Evolutionary conservation across 2,113 vertebrate species (phyloP), one percentile per base, ranked within the genome.

Genomic region (Arvicanthis niloticus): DNA sequence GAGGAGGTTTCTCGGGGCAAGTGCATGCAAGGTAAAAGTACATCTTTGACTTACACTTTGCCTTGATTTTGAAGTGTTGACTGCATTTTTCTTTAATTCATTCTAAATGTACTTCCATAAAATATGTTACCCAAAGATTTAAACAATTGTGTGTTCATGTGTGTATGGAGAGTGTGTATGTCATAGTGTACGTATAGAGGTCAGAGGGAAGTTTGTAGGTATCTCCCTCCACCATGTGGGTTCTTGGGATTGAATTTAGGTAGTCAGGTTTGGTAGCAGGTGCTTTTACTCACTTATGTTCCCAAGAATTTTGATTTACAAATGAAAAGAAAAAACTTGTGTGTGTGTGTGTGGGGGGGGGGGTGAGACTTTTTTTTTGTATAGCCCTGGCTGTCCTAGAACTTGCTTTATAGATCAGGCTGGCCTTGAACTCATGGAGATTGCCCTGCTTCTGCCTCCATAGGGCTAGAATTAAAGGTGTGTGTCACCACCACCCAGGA

Each of bases 1-100:
- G 99, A 98, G 89, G 98, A 98, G 91, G 98, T 99, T 77, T 99
- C 99, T 5, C 98, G 97, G 98, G 99, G 99, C 84, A 97, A 99
- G 62, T 97, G 98, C 94, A 97, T 98, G 92, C 98, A 98, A 98
- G 99, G 99, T 99, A 98, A 90, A 90, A 98, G 98, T 75, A 77
- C 19, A 34, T 81, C 9, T 76, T 87, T 93, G 93, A 77, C 53
- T 93, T 88, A 21, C 56, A 12, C 62, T 91, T 93, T 88, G 86
- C 53, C 34, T 93, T 92, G 58, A 78, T 72, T 40, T 85, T 93
- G 26, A 73, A 93, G 82, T 29, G 91, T 85, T 77, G 22, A 68
- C 10, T 92, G 37, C 92, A 1, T 89, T 51, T 51, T 60, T 81
- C 85, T 91, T 87, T 91, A 96, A 72, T 84, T 93, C n/a, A 91